These are phyloP conservation scores for Thereva nobilitata DNA, from an alignment of 2,888 invertebrate species.

Conservation along the genomic window DNA sequence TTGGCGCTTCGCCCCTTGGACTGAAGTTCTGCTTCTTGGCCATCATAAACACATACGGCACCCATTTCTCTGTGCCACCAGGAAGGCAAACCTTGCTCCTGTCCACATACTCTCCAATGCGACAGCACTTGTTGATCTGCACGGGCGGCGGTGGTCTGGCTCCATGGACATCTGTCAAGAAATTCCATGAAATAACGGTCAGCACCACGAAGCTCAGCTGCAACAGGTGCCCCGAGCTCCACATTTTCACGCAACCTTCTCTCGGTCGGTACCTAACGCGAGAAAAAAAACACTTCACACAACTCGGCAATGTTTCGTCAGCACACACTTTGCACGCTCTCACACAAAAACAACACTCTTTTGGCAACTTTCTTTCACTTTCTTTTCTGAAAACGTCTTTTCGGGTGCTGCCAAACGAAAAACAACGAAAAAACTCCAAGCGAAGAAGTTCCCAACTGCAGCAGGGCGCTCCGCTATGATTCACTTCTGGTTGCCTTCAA, in stretches of 20 bases:
- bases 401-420: too few species aligned
- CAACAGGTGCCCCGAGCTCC: constrained; percentile 26
- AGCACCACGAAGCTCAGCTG: neutral
- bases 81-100: constrained; percentile 54
- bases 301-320: too few species aligned
- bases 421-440: too few species aligned
- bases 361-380: too few species aligned
- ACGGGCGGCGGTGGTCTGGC: constrained; percentile 49
- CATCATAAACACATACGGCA: constrained; percentile 65
- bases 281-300: too few species aligned
- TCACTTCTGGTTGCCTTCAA: too few species aligned
- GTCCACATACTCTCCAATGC: constrained; percentile 60
- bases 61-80: constrained; percentile 59
- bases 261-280: too few species aligned
- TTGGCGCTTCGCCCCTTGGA: constrained; percentile 55
- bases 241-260: constrained; percentile 9
- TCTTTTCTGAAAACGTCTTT: too few species aligned
- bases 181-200: neutral
- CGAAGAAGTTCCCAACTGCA: too few species aligned
- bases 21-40: constrained; percentile 56
- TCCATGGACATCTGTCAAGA: neutral
- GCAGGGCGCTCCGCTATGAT: too few species aligned
- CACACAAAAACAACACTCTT: too few species aligned
- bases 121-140: constrained; percentile 63
- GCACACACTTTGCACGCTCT: too few species aligned